phyloP scores from a whole-genome alignment of 2,113 vertebrate genomes.

The Corydoras maculifer region DNA sequence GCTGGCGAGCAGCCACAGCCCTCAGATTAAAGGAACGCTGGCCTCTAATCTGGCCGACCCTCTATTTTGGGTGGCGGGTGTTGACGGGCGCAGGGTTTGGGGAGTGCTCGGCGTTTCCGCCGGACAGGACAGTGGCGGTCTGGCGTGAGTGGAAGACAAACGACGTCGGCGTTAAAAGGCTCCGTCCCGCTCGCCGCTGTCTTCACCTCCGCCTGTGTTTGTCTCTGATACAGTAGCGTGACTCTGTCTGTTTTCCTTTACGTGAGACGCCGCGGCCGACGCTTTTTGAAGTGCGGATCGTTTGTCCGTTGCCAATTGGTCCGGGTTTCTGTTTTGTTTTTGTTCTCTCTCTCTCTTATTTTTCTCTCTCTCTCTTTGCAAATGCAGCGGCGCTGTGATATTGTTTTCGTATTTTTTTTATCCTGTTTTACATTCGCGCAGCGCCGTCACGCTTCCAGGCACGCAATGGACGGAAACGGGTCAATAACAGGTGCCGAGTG shows the following conservation, averaged over 20 bases:
- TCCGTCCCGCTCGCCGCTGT: slow-evolving; percentile 21
- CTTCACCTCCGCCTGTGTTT: slow-evolving; percentile 25
- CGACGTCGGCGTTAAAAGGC: slow-evolving; percentile 26
- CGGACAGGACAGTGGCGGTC: slow-evolving; percentile 36
- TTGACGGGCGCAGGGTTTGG: slow-evolving; percentile 34
- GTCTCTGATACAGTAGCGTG: slow-evolving; percentile 30
- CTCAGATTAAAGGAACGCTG: slow-evolving; percentile 13
- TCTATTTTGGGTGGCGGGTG: slow-evolving; percentile 26
- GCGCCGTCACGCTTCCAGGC: slow-evolving; percentile 31
- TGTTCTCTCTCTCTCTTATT: no score
- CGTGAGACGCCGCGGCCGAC: slow-evolving; percentile 3
- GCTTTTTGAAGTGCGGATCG: slow-evolving; percentile 36
- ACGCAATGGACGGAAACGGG: slow-evolving; percentile 45
- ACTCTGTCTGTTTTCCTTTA: slow-evolving; percentile 32
- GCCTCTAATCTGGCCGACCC: slow-evolving; percentile 16
- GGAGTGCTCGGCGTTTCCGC: slow-evolving; percentile 38
- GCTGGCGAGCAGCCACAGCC: not conserved
- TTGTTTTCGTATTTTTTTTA: slow-evolving; percentile 38
- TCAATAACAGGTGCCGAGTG: slow-evolving; percentile 46
- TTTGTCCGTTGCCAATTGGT: slow-evolving; percentile 13
- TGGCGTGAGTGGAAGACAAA: slow-evolving; percentile 9
- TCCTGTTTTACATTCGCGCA: slow-evolving; percentile 37
- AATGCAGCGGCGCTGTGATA: not conserved
- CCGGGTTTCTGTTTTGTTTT: not conserved
- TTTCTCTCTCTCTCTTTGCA: not conserved